Conservation (phyloP, 2,888 invertebrate genomes). For the Magallana nippona region DNA sequence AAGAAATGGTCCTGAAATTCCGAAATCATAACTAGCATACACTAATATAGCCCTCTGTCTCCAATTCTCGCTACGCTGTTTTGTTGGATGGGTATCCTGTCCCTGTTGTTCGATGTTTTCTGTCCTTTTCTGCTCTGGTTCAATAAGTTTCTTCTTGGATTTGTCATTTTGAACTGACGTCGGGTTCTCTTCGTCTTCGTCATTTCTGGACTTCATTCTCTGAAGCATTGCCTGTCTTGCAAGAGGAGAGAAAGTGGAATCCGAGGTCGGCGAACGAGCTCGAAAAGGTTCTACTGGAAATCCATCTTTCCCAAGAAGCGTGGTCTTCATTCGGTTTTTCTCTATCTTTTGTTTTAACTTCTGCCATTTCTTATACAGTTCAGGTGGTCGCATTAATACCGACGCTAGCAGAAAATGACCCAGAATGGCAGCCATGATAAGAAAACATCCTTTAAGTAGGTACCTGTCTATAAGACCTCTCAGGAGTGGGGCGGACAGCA, state of each 20-base stretch:
- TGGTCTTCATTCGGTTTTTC: neutral
- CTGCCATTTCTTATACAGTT: constrained; percentile 46
- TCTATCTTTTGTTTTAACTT: constrained; percentile 24
- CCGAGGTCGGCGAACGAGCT: constrained; percentile 17
- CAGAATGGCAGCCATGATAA: constrained; percentile 51
- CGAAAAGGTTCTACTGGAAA: constrained; percentile 17
- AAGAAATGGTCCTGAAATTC: constrained; percentile 15
- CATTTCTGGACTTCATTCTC: constrained; percentile 21
- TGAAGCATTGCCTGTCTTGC: constrained; percentile 32
- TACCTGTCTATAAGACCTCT: constrained; percentile 51
- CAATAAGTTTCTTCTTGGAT: neutral
- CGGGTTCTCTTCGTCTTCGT: neutral
- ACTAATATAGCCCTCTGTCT: neutral
- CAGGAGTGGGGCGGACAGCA: constrained; percentile 46
- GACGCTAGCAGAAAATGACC: constrained; percentile 51
- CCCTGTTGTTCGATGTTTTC: neutral
- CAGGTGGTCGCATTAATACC: constrained; percentile 49
- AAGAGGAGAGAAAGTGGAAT: constrained; percentile 33
- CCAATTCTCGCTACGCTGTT: neutral
- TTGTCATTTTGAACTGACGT: neutral
- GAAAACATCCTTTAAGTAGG: constrained; percentile 53
- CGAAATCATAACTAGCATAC: constrained; percentile 13
- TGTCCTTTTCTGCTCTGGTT: neutral
- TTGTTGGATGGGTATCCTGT: neutral
- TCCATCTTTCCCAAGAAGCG: constrained; percentile 16